These are phyloP conservation scores for Panonychus citri DNA, from an alignment of 1,140 invertebrate genomes.

Conservation along the genomic window DNA sequence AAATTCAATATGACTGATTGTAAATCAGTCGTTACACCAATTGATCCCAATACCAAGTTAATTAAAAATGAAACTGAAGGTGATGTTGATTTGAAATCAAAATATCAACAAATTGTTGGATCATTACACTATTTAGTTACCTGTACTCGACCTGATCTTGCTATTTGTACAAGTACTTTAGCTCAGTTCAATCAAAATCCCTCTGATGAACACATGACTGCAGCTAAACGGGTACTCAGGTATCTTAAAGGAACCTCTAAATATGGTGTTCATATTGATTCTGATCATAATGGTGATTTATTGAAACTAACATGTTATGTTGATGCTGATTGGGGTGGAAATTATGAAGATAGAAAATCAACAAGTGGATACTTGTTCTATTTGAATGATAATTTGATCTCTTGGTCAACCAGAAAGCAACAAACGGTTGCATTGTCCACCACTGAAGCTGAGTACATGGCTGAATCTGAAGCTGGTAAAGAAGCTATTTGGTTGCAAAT, in stretches of 20 bases:
- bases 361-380: constrained; percentile 13
- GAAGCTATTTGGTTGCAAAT: constrained; percentile 17
- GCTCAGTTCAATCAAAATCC: constrained; percentile 24
- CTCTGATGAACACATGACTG: constrained; percentile 19
- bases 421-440: constrained; percentile 17
- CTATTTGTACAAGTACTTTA: constrained; percentile 22
- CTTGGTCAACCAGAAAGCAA: constrained; percentile 19
- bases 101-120: constrained; percentile 8
- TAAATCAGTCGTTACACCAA: constrained; percentile 5
- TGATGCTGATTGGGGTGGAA: constrained; percentile 9
- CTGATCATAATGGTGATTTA: too few species aligned
- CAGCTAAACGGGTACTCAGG: constrained; percentile 23
- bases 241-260: constrained; percentile 23
- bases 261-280: not conserved
- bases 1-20: constrained; percentile 10
- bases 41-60: not conserved
- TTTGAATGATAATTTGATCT: constrained; percentile 14
- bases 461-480: constrained; percentile 19
- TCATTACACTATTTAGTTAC: constrained; percentile 23
- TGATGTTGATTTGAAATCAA: not conserved
- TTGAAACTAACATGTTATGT: not conserved
- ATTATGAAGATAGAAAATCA: not conserved
- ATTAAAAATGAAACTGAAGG: too few species aligned
- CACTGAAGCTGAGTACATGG: constrained; percentile 22
- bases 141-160: constrained; percentile 25